These are phyloP conservation scores for Clytia hemisphaerica DNA, from an alignment of 30 jellyfish, hydroid and myxozoan genomes.

Conservation along the genomic window DNA sequence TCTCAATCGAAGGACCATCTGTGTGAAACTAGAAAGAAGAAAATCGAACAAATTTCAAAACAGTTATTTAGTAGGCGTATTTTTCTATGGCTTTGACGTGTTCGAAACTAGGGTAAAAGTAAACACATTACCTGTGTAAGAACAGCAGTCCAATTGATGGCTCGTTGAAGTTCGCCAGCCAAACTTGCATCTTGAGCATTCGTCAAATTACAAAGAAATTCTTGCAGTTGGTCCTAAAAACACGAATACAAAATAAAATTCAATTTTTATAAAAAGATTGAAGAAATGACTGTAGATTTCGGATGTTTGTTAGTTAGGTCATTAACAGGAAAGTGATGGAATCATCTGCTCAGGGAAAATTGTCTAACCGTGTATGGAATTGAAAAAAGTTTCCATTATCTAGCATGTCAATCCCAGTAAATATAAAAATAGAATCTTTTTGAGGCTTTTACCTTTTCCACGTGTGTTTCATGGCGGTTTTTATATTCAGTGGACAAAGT, in stretches of 20 bases:
- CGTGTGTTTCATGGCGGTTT: too few species aligned
- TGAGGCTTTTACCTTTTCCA: too few species aligned
- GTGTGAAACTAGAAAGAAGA: constrained; percentile 42
- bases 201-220: constrained; percentile 41
- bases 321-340: neutral
- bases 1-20: constrained; percentile 34
- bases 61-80: too few species aligned
- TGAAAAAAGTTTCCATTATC: too few species aligned
- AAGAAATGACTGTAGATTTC: too few species aligned
- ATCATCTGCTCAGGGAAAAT: too few species aligned
- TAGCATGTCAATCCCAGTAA: too few species aligned
- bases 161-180: constrained; percentile 31
- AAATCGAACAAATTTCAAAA: neutral
- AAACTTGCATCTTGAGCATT: constrained; percentile 29
- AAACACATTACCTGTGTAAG: constrained; percentile 44
- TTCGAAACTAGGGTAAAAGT: too few species aligned
- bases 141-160: constrained; percentile 53
- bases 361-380: too few species aligned
- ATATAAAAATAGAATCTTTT: too few species aligned
- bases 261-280: too few species aligned
- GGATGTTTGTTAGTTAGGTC: neutral
- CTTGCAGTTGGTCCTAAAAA: constrained; percentile 26
- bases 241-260: neutral
- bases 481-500: neutral
- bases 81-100: too few species aligned